Percentiles rank a stretch among this genome's conserved stretches.
These are phyloP conservation scores for Gymnoscopelus microlampas DNA, from an alignment of 2,797 vertebrate species.

Conservation along the genomic window DNA sequence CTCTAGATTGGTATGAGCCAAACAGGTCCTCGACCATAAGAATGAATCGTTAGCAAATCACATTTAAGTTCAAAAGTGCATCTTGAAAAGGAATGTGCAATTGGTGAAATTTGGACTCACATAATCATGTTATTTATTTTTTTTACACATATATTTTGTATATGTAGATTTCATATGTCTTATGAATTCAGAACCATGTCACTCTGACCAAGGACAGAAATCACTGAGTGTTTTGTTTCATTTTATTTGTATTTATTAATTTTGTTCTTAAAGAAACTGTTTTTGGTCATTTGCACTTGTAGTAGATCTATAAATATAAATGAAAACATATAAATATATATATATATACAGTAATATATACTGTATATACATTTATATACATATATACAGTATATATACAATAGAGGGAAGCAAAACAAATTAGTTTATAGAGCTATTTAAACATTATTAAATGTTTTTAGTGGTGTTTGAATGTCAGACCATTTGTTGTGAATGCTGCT, in stretches of 20 bases:
- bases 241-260: slow-evolving; percentile 16
- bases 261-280: slow-evolving; percentile 60
- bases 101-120: slow-evolving; percentile 78
- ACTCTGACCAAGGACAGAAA: slow-evolving; percentile 71
- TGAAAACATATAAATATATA: slow-evolving; percentile 48
- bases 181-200: slow-evolving; percentile 68
- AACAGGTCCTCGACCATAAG: slow-evolving; percentile 44
- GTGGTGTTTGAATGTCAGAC: slow-evolving; percentile 81
- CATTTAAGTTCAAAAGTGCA: slow-evolving; percentile 68
- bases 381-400: slow-evolving; percentile 61
- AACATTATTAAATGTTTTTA: slow-evolving; percentile 79
- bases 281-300: slow-evolving; percentile 83
- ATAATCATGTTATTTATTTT: slow-evolving; percentile 83
- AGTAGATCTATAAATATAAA: slow-evolving; percentile 75
- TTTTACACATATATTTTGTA: slow-evolving; percentile 85
- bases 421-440: slow-evolving; percentile 79
- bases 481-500: slow-evolving; percentile 84
- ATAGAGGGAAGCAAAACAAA: slow-evolving; percentile 73
- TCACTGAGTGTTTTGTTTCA: slow-evolving; percentile 67
- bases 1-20: slow-evolving; percentile 67
- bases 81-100: slow-evolving; percentile 80
- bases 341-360: slow-evolving; percentile 39
- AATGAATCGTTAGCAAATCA: slow-evolving; percentile 56
- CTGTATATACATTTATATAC: slow-evolving; percentile 33
- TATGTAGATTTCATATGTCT: slow-evolving; percentile 77